phyloP scores from a whole-genome alignment of 1,140 invertebrate genomes.

The Ips nitidus region DNA sequence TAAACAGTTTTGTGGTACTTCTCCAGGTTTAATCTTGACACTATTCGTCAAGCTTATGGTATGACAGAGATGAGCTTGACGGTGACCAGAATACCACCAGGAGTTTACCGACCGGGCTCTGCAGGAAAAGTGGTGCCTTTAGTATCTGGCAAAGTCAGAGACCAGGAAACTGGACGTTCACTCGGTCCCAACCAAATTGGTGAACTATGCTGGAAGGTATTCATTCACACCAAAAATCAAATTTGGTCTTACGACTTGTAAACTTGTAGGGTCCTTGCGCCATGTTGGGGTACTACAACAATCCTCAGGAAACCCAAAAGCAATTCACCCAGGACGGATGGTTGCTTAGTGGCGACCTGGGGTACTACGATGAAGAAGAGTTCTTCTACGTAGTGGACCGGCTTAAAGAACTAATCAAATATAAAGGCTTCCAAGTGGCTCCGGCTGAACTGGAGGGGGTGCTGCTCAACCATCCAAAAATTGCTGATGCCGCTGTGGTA shows the following conservation, averaged over 20 bases:
- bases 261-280: slow-evolving; percentile 55
- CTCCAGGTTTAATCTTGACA: slow-evolving; percentile 24
- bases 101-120: slow-evolving; percentile 56
- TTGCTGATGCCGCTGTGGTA: slow-evolving; percentile 72
- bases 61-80: slow-evolving; percentile 66
- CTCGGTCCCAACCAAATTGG: slow-evolving; percentile 64
- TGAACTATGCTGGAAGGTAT: slow-evolving; percentile 66
- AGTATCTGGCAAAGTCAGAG: slow-evolving; percentile 62
- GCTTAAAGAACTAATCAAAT: slow-evolving; percentile 88
- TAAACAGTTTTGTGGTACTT: too few species aligned
- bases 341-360: slow-evolving; percentile 83
- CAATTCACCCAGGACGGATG: slow-evolving; percentile 71
- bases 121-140: slow-evolving; percentile 59
- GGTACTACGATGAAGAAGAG: slow-evolving; percentile 71
- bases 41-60: slow-evolving; percentile 62
- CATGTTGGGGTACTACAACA: slow-evolving; percentile 68
- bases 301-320: slow-evolving; percentile 71
- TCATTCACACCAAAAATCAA: neutral
- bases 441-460: slow-evolving; percentile 76
- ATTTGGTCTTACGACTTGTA: neutral
- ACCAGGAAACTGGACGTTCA: slow-evolving; percentile 61
- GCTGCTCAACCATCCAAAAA: slow-evolving; percentile 63
- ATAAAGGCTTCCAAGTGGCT: slow-evolving; percentile 72
- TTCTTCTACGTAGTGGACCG: slow-evolving; percentile 80
- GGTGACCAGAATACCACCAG: slow-evolving; percentile 28